Percentiles rank a stretch among this genome's conserved stretches.
phyloP scores from a whole-genome alignment of 23 tunicate genomes.

The Ascidia mentula region DNA sequence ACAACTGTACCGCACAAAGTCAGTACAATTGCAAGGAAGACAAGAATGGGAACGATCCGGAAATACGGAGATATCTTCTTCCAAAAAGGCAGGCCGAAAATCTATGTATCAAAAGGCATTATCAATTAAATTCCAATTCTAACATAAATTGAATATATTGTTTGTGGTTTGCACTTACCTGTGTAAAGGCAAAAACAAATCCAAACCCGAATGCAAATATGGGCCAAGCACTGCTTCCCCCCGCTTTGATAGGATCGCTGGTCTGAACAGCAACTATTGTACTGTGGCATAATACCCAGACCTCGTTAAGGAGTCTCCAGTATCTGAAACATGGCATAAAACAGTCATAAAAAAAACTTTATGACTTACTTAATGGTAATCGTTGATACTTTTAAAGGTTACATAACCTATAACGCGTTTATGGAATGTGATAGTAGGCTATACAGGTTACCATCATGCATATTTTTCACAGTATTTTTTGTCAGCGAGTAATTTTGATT shows the following conservation, averaged over 20 bases:
- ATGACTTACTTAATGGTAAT: no score
- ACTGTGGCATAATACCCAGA: constrained; percentile 81
- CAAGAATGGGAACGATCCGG: constrained; percentile 63
- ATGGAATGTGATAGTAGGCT: no score
- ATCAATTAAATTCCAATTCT: no score
- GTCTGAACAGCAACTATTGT: constrained; percentile 86
- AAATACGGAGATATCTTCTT: constrained; percentile 65
- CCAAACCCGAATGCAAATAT: constrained; percentile 91
- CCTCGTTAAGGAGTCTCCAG: constrained; percentile 88
- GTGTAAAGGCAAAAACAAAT: constrained; percentile 70
- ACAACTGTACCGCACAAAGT: constrained; percentile 69
- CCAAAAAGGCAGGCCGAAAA: constrained; percentile 90
- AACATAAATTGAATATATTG: no score
- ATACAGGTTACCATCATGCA: no score
- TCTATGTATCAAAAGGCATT: no score
- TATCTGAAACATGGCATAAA: constrained; percentile 57
- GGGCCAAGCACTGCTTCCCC: constrained; percentile 48
- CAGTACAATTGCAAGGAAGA: constrained; percentile 42
- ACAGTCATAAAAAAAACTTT: no score
- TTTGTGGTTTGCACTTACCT: no score
- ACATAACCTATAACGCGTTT: no score
- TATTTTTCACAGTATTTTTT: no score
- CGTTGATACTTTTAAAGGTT: no score
- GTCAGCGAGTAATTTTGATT: no score
- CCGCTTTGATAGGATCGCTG: constrained; percentile 33